These are phyloP conservation scores for Drosophila infuscata DNA, from an alignment of 2,888 invertebrate species.

Conservation along the genomic window DNA sequence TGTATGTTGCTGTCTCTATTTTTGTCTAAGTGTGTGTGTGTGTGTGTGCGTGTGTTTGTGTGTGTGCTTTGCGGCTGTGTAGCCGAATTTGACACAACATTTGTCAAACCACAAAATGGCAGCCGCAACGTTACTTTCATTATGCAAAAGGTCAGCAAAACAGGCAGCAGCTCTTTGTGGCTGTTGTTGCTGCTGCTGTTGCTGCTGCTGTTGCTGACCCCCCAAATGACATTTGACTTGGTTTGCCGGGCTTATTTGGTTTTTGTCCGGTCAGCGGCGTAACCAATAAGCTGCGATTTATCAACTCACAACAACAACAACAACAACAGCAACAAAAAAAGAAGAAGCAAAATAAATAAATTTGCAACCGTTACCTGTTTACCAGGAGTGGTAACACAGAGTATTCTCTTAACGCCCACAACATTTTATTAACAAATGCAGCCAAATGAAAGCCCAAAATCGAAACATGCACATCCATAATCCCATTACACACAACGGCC, in stretches of 20 bases:
- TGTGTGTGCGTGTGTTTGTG: constrained; percentile 31
- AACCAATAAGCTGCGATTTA: constrained; percentile 72
- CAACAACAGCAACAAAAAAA: constrained; percentile 16
- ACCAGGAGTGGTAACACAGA: background rate
- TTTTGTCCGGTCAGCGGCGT: constrained; percentile 49
- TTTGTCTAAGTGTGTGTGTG: constrained; percentile 11
- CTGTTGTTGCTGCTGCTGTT: constrained; percentile 30
- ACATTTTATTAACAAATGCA: constrained; percentile 34
- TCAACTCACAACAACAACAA: constrained; percentile 36
- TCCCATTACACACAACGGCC: constrained; percentile 38
- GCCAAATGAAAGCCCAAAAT: constrained; percentile 29
- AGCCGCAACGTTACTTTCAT: constrained; percentile 80
- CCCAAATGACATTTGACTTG: constrained; percentile 68
- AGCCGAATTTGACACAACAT: constrained; percentile 80
- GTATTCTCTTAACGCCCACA: constrained; percentile 5
- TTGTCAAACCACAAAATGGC: constrained; percentile 81
- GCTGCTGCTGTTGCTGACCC: constrained; percentile 21
- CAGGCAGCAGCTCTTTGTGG: constrained; percentile 21
- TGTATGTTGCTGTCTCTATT: constrained; percentile 30
- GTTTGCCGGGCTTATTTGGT: constrained; percentile 42
- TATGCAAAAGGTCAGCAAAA: constrained; percentile 75
- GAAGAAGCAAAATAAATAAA: constrained; percentile 12
- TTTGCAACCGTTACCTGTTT: constrained; percentile 24
- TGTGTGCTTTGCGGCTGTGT: constrained; percentile 67
- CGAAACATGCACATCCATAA: constrained; percentile 60